Evolutionary conservation across 2,797 vertebrate genomes (phyloP).

Genomic region (Premnoplex brunnescens): DNA sequence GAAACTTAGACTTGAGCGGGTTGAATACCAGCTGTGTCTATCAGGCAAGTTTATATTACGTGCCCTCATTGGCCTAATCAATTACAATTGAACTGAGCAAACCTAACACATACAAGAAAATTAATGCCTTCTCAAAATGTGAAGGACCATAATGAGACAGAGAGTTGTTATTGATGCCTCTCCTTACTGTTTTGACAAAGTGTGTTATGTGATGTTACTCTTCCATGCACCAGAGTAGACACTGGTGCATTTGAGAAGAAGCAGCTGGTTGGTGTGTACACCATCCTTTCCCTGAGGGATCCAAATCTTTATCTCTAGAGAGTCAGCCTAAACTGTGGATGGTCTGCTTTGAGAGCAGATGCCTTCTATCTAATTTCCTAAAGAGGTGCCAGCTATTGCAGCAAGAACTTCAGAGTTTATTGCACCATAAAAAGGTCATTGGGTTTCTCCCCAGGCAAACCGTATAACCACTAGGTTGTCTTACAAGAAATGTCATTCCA

Average conservation of each 20-base stretch:
- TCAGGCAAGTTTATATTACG: background rate
- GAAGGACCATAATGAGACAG: background rate
- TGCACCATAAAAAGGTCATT: constrained; percentile 14
- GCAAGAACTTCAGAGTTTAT: constrained; percentile 23
- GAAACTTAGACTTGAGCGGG: background rate
- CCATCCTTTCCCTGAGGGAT: background rate
- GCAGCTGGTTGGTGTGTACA: background rate
- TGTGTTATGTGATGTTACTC: background rate
- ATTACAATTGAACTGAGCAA: background rate
- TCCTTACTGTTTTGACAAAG: background rate
- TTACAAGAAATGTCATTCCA: background rate
- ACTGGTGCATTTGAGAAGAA: background rate
- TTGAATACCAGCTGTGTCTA: background rate
- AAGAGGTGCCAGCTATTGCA: background rate
- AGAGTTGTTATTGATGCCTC: background rate
- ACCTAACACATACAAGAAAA: background rate
- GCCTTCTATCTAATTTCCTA: constrained; percentile 3
- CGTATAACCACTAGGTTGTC: background rate
- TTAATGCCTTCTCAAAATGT: background rate
- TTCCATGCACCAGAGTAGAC: accelerated
- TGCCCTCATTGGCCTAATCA: background rate
- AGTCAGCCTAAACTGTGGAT: background rate
- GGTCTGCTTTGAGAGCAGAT: background rate
- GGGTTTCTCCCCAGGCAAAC: background rate
- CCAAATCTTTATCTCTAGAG: background rate